Evolutionary conservation across 1,140 invertebrate genomes (phyloP).

Genomic region (Tetragonula clypearis): DNA sequence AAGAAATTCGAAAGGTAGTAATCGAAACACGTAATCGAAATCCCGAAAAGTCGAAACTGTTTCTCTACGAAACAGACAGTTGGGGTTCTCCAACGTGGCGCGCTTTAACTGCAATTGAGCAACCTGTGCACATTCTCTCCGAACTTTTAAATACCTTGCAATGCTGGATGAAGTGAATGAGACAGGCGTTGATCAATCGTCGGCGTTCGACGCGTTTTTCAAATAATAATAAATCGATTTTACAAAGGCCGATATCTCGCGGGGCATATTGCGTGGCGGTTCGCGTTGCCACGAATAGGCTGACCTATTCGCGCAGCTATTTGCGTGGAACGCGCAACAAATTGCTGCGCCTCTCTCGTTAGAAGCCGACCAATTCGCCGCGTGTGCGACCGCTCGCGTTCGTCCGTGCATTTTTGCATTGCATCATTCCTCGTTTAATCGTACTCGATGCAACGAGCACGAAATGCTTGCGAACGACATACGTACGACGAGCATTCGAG

Average conservation of each 20-base stretch:
- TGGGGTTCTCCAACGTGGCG: not conserved
- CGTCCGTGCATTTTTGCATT: conserved; percentile 9
- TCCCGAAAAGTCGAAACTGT: not conserved
- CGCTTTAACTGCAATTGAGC: conserved; percentile 22
- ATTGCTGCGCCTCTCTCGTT: conserved; percentile 48
- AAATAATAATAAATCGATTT: conserved; percentile 41
- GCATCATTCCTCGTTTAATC: not conserved
- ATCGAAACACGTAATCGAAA: not conserved
- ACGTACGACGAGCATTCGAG: not conserved
- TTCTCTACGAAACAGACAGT: not conserved
- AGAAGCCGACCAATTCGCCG: conserved; percentile 31
- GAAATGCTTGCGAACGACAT: not conserved
- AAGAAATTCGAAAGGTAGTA: not conserved
- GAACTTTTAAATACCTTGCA: not conserved
- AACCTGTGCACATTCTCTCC: conserved; percentile 7
- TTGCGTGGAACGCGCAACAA: conserved; percentile 54
- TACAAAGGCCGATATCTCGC: not conserved
- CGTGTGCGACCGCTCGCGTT: not conserved
- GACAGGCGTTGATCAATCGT: not conserved
- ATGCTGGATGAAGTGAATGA: not conserved
- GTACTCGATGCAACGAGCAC: not conserved
- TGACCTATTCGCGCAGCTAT: conserved; percentile 50
- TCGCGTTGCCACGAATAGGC: conserved; percentile 1
- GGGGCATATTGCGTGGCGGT: not conserved
- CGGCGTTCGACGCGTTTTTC: conserved; percentile 25